phyloP scores from a whole-genome alignment of 2,888 invertebrate species.

The Stenolophus ochropezus region DNA sequence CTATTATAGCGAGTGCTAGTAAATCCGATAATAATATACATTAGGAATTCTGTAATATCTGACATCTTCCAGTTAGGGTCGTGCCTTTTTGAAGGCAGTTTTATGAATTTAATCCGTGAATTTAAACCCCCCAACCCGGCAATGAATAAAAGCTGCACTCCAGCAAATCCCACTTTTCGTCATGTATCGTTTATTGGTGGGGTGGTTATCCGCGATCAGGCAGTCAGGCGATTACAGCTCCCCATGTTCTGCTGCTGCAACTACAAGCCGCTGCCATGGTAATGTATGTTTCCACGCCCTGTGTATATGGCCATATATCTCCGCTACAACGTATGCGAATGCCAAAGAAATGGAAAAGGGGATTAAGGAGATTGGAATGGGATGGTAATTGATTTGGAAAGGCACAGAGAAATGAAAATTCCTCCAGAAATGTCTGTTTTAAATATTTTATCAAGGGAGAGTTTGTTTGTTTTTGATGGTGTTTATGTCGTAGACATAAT shows the following conservation, averaged over 20 bases:
- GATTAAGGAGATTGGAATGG: background rate
- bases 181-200: background rate
- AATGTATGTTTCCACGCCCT: background rate
- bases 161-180: background rate
- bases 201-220: background rate
- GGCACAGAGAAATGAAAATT: background rate
- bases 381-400: background rate
- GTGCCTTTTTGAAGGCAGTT: too few relatives aligned
- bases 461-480: too few relatives aligned
- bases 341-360: background rate
- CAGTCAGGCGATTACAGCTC: background rate
- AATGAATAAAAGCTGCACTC: background rate
- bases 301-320: background rate
- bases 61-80: too few relatives aligned
- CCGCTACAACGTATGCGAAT: background rate
- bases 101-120: background rate
- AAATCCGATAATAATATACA: too few relatives aligned
- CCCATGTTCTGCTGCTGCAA: background rate
- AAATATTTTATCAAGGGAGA: background rate
- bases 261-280: background rate
- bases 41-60: too few relatives aligned
- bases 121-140: background rate
- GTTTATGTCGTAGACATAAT: too few relatives aligned
- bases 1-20: too few relatives aligned
- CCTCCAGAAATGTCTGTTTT: background rate